Percentiles rank a stretch among this genome's conserved stretches.
phyloP scores from a whole-genome alignment of 2,888 invertebrate species.

The Pomacea canaliculata region DNA sequence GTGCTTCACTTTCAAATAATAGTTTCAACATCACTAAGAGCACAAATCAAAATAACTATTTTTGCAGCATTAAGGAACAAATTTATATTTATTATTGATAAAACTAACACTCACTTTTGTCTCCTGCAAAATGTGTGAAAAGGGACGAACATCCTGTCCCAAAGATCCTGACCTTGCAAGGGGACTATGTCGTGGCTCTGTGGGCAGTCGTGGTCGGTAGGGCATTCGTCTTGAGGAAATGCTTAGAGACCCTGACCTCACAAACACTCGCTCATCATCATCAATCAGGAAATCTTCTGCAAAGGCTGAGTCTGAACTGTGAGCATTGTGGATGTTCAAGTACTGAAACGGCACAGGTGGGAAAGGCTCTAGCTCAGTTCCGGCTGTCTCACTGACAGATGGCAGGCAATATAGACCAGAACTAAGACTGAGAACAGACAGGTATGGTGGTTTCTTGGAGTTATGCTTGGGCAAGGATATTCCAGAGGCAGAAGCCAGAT shows the following conservation, averaged over 20 bases:
- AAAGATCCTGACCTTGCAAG: constrained; percentile 62
- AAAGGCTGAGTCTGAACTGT: constrained; percentile 65
- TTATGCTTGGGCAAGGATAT: constrained; percentile 64
- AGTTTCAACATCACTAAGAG: too few relatives aligned
- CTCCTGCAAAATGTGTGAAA: constrained; percentile 52
- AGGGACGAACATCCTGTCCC: constrained; percentile 57
- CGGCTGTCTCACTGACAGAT: constrained; percentile 62
- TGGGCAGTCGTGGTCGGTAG: constrained; percentile 58
- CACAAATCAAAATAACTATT: too few relatives aligned
- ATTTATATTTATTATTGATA: too few relatives aligned
- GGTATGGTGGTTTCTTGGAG: constrained; percentile 40
- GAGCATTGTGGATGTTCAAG: constrained; percentile 58
- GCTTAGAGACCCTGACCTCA: constrained; percentile 61
- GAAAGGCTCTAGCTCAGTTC: constrained; percentile 60
- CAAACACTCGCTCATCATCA: constrained; percentile 60
- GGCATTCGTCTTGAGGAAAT: constrained; percentile 40
- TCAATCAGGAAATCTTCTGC: constrained; percentile 66
- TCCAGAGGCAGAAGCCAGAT: constrained; percentile 84
- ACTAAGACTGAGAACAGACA: constrained; percentile 28
- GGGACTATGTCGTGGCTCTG: constrained; percentile 62
- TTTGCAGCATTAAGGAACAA: too few relatives aligned
- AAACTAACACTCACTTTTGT: constrained; percentile 45
- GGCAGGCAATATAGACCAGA: constrained; percentile 51
- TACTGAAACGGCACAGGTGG: constrained; percentile 65
- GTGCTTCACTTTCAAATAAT: too few relatives aligned